phyloP scores from a whole-genome alignment of 35 echinoderm and acorn worm genomes.

The Amphiura filiformis region DNA sequence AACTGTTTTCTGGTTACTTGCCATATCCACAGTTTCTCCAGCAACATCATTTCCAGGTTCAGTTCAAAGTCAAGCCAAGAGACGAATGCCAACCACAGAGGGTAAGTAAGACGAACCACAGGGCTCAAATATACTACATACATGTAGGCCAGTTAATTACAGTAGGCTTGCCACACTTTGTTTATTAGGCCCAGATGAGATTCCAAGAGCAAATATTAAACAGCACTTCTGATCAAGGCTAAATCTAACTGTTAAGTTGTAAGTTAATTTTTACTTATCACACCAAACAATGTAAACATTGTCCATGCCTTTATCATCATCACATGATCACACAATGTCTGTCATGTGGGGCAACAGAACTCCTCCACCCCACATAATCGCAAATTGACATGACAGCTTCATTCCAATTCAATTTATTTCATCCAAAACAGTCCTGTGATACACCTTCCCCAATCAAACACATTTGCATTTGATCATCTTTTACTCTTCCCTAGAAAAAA shows the following conservation, averaged over 20 bases:
- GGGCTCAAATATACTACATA: not conserved
- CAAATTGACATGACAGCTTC: no score
- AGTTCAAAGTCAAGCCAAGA: not conserved
- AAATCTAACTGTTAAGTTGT: not conserved
- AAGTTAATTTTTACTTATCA: not conserved
- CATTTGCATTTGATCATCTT: no score
- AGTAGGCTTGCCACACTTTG: not conserved
- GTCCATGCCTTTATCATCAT: no score
- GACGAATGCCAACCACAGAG: not conserved
- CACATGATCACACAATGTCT: no score
- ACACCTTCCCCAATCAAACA: no score
- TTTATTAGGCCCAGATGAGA: no score
- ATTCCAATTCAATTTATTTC: no score
- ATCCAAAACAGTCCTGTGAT: no score
- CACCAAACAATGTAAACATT: no score
- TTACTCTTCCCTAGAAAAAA: no score
- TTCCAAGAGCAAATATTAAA: not conserved
- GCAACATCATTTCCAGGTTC: not conserved
- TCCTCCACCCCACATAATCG: no score
- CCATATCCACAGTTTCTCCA: not conserved
- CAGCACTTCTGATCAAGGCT: not conserved
- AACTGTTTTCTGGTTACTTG: not conserved
- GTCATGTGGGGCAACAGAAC: no score
- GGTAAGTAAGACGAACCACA: not conserved
- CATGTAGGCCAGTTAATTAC: not conserved